phyloP scores from a whole-genome alignment of 1,140 invertebrate genomes.

The Protaetia brevitarsis region DNA sequence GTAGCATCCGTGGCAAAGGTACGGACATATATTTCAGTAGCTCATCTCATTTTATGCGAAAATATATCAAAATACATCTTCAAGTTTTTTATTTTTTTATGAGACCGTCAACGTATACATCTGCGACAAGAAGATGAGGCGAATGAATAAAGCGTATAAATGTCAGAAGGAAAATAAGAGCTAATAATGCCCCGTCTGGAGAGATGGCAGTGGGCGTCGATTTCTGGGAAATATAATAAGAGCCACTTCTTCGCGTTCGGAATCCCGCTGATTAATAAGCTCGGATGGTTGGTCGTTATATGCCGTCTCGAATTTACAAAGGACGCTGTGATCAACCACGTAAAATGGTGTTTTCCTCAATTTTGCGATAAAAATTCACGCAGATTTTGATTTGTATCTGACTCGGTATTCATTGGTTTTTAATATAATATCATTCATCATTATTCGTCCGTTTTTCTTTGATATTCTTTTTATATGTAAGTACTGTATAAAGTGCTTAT shows the following conservation, averaged over 20 bases:
- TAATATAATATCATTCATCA: too few relatives aligned
- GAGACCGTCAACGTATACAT: neutral
- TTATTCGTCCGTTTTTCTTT: too few relatives aligned
- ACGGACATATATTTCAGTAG: neutral
- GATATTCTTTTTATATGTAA: too few relatives aligned
- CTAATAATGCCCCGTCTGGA: conserved; percentile 6
- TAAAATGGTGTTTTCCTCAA: too few relatives aligned
- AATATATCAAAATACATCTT: conserved; percentile 9
- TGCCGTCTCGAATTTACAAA: conserved; percentile 4
- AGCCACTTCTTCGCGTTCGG: conserved; percentile 10
- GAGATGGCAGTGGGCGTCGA: neutral
- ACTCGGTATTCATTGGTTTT: too few relatives aligned
- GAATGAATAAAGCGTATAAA: neutral
- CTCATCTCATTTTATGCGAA: neutral
- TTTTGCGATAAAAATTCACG: too few relatives aligned
- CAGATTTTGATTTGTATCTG: too few relatives aligned
- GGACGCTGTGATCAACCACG: neutral
- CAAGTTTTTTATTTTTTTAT: too few relatives aligned
- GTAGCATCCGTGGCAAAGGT: neutral
- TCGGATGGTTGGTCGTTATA: neutral
- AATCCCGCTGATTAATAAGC: conserved; percentile 15
- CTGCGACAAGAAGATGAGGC: neutral
- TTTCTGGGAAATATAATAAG: conserved; percentile 1
- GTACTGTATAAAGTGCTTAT: too few relatives aligned
- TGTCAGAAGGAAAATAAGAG: conserved; percentile 9